These are phyloP conservation scores for Coregonus clupeaformis DNA, from an alignment of 2,113 vertebrate species.

Conservation along the genomic window DNA sequence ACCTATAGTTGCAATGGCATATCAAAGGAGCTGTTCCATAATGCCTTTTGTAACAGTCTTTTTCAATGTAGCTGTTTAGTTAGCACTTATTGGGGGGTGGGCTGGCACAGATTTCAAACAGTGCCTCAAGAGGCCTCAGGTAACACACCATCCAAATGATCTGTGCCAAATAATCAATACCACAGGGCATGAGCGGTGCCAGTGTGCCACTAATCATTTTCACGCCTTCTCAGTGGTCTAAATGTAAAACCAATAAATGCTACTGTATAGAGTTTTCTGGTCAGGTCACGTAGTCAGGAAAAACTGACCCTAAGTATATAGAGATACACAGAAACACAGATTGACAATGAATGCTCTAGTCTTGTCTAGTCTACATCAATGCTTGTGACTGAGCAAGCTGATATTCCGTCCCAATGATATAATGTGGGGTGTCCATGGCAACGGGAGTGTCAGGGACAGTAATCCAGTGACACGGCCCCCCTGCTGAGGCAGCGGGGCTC, in stretches of 20 bases:
- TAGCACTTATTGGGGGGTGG: too few species aligned
- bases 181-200: neutral
- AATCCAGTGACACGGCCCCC: conserved; percentile 14
- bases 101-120: too few species aligned
- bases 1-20: too few species aligned
- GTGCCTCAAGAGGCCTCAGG: conserved; percentile 14
- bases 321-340: too few species aligned
- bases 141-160: neutral
- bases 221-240: neutral
- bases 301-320: too few species aligned
- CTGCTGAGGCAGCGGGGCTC: conserved; percentile 33
- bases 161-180: too few species aligned
- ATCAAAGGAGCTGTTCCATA: too few species aligned
- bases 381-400: conserved; percentile 29
- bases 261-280: neutral
- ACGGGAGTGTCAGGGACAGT: conserved; percentile 44
- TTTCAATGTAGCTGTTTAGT: too few species aligned
- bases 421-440: conserved; percentile 47
- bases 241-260: neutral
- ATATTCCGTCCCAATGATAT: conserved; percentile 49
- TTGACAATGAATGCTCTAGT: neutral
- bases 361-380: neutral
- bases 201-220: neutral
- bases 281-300: too few species aligned
- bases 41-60: too few species aligned